Percentiles rank a stretch among this genome's conserved stretches.
Conservation (phyloP, 2,888 invertebrate species). For the Aspidiotus destructor region DNA sequence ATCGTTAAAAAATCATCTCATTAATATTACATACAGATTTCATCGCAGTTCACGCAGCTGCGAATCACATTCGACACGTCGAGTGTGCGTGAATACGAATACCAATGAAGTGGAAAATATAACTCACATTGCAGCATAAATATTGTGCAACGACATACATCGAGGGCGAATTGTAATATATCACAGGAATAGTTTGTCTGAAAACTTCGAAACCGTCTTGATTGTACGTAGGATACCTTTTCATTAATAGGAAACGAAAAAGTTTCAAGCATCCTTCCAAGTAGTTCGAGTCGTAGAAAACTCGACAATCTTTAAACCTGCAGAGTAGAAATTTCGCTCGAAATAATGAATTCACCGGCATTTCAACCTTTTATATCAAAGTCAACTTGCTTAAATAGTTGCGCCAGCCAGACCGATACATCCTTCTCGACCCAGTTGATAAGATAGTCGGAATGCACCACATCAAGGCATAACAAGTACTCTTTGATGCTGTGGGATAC, state of each 20-base stretch:
- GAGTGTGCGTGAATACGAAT: no score
- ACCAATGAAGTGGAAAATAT: neutral
- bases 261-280: conserved; percentile 75
- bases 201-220: conserved; percentile 76
- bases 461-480: conserved; percentile 71
- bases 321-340: conserved; percentile 37
- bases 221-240: conserved; percentile 67
- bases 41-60: no score
- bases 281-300: conserved; percentile 65
- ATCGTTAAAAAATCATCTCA: neutral
- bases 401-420: conserved; percentile 76
- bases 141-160: conserved; percentile 69
- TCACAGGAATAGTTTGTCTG: conserved; percentile 69
- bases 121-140: conserved; percentile 47
- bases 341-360: neutral
- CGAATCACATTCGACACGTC: no score
- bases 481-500: conserved; percentile 82
- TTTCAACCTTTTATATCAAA: no score
- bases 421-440: conserved; percentile 74
- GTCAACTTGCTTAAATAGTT: conserved; percentile 61
- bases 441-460: conserved; percentile 65
- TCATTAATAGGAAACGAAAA: conserved; percentile 67
- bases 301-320: conserved; percentile 70
- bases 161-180: conserved; percentile 72
- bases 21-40: no score